phyloP scores from a whole-genome alignment of 2,888 invertebrate genomes.

The Lasiommata megera region DNA sequence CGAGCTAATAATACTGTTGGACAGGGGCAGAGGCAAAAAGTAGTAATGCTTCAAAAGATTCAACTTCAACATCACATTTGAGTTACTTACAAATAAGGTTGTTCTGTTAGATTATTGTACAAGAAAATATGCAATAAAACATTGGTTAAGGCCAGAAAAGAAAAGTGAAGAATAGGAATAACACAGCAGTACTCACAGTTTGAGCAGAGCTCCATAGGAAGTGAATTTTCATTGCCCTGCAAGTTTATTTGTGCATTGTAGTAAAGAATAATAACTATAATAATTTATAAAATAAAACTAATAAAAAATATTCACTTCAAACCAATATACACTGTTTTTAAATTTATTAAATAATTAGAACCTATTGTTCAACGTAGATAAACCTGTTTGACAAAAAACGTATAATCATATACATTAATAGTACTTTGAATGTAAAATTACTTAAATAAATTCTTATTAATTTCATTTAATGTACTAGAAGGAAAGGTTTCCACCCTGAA shows the following conservation, averaged over 20 bases:
- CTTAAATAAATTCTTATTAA: not conserved
- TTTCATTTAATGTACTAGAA: not conserved
- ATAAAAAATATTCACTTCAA: too few species aligned
- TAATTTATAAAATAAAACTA: too few species aligned
- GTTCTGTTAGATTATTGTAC: constrained; percentile 23
- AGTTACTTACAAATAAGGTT: constrained; percentile 19
- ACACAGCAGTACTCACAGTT: constrained; percentile 87
- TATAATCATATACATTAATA: too few species aligned
- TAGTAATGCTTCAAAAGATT: constrained; percentile 22
- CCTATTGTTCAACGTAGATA: too few species aligned
- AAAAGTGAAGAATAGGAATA: constrained; percentile 23
- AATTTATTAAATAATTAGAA: too few species aligned
- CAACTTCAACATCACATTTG: constrained; percentile 19
- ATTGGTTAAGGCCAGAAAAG: constrained; percentile 32
- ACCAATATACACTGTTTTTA: too few species aligned
- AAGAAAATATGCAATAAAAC: constrained; percentile 30
- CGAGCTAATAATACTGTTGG: constrained; percentile 19
- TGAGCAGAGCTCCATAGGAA: constrained; percentile 98
- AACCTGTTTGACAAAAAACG: too few species aligned
- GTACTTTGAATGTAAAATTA: not conserved
- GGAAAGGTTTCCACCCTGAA: not conserved
- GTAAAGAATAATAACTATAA: too few species aligned
- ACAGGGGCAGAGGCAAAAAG: constrained; percentile 16
- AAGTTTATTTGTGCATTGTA: constrained; percentile 37
- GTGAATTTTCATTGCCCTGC: constrained; percentile 97